phyloP scores from a whole-genome alignment of 2,113 vertebrate genomes.

The Nerophis lumbriciformis region DNA sequence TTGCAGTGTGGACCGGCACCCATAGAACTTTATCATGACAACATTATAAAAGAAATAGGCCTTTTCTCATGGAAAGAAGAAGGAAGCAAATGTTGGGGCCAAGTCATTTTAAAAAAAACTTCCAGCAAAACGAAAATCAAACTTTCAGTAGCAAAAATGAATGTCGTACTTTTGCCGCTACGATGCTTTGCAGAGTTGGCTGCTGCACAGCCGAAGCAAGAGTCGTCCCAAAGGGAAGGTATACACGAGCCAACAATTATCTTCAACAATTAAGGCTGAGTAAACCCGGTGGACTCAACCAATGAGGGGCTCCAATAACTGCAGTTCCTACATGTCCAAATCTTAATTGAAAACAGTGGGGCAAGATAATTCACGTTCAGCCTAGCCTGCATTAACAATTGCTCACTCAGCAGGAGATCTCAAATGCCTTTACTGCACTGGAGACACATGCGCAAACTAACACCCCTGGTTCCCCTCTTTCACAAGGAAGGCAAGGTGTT shows the following conservation, averaged over 20 bases:
- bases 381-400: slow-evolving; percentile 47
- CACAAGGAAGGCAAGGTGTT: too few species aligned
- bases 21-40: slow-evolving; percentile 32
- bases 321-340: slow-evolving; percentile 64
- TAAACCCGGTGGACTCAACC: slow-evolving; percentile 57
- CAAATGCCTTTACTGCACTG: slow-evolving; percentile 23
- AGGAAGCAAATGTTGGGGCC: slow-evolving; percentile 21
- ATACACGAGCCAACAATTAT: slow-evolving; percentile 64
- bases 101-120: slow-evolving; percentile 1
- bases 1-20: slow-evolving; percentile 18
- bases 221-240: slow-evolving; percentile 46
- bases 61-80: slow-evolving; percentile 25
- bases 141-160: slow-evolving; percentile 29
- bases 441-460: slow-evolving; percentile 15
- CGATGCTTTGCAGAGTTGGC: slow-evolving; percentile 16
- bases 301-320: slow-evolving; percentile 56
- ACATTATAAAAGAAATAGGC: slow-evolving; percentile 32
- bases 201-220: slow-evolving; percentile 15
- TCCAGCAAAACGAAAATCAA: slow-evolving; percentile 13
- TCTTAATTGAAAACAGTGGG: slow-evolving; percentile 73
- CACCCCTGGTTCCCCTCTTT: neutral
- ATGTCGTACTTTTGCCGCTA: slow-evolving; percentile 32
- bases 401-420: slow-evolving; percentile 55
- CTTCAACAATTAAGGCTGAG: slow-evolving; percentile 63
- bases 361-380: slow-evolving; percentile 66